Evolutionary conservation across 2,888 invertebrate genomes (phyloP).

Genomic region (Zygogramma bicolorata): DNA sequence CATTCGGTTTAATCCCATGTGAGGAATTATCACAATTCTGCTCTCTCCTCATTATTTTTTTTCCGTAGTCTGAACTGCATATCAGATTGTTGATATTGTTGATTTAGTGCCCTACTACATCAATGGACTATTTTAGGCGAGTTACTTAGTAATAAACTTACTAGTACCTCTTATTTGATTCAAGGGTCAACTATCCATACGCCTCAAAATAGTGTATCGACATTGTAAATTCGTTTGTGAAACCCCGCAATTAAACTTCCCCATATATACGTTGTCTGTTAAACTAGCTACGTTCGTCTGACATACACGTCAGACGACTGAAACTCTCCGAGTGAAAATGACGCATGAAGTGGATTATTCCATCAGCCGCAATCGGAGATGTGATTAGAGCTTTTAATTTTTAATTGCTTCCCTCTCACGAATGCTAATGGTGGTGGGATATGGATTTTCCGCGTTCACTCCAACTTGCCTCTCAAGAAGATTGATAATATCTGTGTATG

Average conservation of each 20-base stretch:
- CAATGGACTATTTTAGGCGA: no score
- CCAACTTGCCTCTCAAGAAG: not conserved
- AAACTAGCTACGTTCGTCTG: not conserved
- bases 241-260: not conserved
- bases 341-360: conserved; percentile 3
- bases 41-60: no score
- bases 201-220: no score
- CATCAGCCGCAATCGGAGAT: conserved; percentile 5
- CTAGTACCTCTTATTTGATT: no score
- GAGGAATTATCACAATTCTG: no score
- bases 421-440: not conserved
- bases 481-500: not conserved
- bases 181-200: no score
- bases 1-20: no score
- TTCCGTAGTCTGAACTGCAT: no score
- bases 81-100: no score
- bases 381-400: conserved; percentile 2
- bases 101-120: no score
- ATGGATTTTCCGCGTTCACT: not conserved
- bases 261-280: no score
- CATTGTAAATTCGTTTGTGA: not conserved
- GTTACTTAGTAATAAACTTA: no score
- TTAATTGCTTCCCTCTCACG: conserved; percentile 3
- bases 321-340: not conserved
- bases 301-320: not conserved